Percentiles rank a stretch among this genome's conserved stretches.
phyloP scores from a whole-genome alignment of 2,113 vertebrate genomes.

The Stercorarius parasiticus region DNA sequence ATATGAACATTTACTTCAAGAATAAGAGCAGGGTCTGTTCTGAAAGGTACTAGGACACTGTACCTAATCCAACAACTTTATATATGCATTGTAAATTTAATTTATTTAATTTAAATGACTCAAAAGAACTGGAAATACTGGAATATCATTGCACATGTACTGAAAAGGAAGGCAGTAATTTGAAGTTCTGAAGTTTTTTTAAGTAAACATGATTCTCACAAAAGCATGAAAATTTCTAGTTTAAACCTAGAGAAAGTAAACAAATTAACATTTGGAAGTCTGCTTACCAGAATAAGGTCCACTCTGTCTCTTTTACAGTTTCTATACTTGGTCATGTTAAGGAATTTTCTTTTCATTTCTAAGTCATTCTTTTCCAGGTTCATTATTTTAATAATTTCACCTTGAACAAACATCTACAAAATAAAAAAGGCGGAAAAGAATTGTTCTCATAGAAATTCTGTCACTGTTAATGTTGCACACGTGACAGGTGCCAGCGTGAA shows the following conservation, averaged over 20 bases:
- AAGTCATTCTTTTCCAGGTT: slow-evolving; percentile 72
- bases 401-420: slow-evolving; percentile 58
- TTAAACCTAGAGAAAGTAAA: background rate
- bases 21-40: background rate
- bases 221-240: background rate
- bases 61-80: background rate
- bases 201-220: background rate
- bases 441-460: background rate
- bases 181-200: background rate
- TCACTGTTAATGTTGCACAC: background rate
- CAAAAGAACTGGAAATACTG: background rate
- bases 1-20: background rate
- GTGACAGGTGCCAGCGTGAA: background rate
- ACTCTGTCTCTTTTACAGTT: slow-evolving; percentile 70
- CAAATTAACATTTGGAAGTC: background rate
- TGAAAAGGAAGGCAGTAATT: background rate
- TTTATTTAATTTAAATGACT: background rate
- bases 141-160: background rate
- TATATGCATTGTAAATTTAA: background rate
- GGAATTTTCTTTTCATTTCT: slow-evolving; percentile 65
- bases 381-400: slow-evolving; percentile 67
- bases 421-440: background rate
- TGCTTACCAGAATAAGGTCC: slow-evolving; percentile 75
- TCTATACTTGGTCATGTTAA: slow-evolving; percentile 71
- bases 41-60: background rate